Conservation (phyloP, 2,113 vertebrate genomes). For the Bostrychus sinensis region DNA sequence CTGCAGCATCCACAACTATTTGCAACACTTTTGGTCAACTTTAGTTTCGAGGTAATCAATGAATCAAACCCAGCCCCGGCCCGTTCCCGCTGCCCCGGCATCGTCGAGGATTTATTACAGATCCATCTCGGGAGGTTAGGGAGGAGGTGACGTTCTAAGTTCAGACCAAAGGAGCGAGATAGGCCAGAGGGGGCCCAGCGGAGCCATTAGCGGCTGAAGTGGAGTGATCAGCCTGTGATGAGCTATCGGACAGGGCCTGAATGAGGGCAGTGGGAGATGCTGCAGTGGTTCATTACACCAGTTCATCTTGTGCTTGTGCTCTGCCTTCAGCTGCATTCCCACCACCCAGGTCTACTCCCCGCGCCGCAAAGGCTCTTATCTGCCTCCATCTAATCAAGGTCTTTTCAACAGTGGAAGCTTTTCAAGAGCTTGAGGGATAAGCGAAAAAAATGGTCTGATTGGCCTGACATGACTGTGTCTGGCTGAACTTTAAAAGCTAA, state of each 20-base stretch:
- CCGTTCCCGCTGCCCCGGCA: constrained; percentile 18
- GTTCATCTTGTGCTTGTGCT: constrained; percentile 54
- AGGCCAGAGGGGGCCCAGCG: constrained; percentile 24
- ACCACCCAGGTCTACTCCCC: constrained; percentile 20
- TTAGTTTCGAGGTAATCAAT: constrained; percentile 45
- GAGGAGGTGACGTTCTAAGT: constrained; percentile 19
- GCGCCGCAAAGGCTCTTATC: neutral
- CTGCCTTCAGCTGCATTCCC: constrained; percentile 40
- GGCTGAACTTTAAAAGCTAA: neutral
- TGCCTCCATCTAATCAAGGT: constrained; percentile 24
- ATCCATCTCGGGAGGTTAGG: constrained; percentile 39
- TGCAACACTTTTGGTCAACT: constrained; percentile 36
- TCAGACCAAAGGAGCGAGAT: constrained; percentile 2
- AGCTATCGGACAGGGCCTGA: constrained; percentile 50
- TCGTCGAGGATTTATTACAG: constrained; percentile 50
- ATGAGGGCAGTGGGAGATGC: constrained; percentile 54
- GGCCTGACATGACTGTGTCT: constrained; percentile 11
- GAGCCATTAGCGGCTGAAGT: constrained; percentile 58
- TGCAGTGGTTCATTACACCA: constrained; percentile 58
- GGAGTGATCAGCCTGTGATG: constrained; percentile 66
- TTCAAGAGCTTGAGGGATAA: constrained; percentile 3
- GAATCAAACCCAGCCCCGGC: constrained; percentile 35
- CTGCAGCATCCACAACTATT: neutral
- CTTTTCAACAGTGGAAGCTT: constrained; percentile 7
- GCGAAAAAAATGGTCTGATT: constrained; percentile 18